Conservation (phyloP, 2,797 vertebrate genomes). For the Rhynchonycteris naso region DNA sequence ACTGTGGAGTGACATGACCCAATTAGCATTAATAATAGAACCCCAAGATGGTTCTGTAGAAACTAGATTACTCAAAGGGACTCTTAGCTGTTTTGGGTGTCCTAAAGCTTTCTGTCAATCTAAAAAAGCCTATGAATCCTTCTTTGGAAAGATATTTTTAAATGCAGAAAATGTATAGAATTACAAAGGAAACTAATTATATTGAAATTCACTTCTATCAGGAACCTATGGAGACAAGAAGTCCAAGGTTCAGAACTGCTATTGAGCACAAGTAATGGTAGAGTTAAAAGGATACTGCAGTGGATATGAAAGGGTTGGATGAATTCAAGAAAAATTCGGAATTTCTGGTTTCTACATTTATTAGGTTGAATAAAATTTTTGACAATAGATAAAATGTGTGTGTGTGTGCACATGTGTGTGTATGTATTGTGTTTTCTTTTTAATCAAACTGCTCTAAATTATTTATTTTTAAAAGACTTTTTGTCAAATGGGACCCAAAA, state of each 20-base stretch:
- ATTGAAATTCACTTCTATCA: not conserved
- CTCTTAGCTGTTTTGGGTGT: not conserved
- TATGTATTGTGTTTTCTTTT: not conserved
- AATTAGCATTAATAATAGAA: not conserved
- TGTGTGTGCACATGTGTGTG: not conserved
- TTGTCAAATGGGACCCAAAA: not conserved
- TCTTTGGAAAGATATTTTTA: not conserved
- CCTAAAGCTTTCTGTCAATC: not conserved
- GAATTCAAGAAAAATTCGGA: not conserved
- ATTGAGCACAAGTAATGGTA: not conserved
- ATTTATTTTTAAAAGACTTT: not conserved
- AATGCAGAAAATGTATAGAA: not conserved
- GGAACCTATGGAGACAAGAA: not conserved
- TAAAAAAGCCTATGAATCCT: not conserved
- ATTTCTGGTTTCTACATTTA: not conserved
- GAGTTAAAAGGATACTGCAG: not conserved
- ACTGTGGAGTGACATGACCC: not conserved
- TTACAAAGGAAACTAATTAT: conserved; percentile 37
- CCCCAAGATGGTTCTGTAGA: not conserved
- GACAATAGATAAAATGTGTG: not conserved
- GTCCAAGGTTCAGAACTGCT: not conserved
- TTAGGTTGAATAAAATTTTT: not conserved
- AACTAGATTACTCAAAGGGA: not conserved
- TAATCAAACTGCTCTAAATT: not conserved
- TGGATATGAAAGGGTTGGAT: not conserved